Evolutionary conservation across 2,797 vertebrate genomes (phyloP).

Genomic region (Mormyrops boulengeri): DNA sequence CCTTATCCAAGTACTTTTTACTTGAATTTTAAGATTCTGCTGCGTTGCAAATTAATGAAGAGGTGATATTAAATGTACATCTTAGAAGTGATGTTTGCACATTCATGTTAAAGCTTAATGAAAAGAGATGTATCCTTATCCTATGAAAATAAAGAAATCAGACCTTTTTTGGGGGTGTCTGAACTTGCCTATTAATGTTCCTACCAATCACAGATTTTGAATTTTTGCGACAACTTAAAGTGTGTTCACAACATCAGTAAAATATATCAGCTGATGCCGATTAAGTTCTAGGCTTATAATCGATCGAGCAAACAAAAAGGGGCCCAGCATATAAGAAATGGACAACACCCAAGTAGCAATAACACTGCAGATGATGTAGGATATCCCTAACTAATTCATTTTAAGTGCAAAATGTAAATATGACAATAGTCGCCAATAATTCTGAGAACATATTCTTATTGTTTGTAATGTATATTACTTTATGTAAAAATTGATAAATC

Average conservation of each 20-base stretch:
- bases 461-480: background rate
- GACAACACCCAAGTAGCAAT: background rate
- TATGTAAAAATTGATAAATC: background rate
- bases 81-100: background rate
- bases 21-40: background rate
- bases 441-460: background rate
- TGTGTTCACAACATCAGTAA: background rate
- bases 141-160: background rate
- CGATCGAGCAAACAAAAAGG: background rate
- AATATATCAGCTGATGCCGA: background rate
- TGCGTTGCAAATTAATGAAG: background rate
- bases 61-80: background rate
- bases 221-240: background rate
- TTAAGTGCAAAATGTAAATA: background rate
- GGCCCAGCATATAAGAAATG: background rate
- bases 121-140: background rate
- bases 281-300: background rate
- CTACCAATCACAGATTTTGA: background rate
- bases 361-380: background rate
- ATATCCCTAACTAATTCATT: background rate
- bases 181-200: background rate
- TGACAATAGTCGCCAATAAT: background rate
- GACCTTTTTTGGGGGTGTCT: background rate
- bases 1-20: background rate
- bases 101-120: background rate